Base-by-base conservation (phyloP, 2,797 vertebrate genomes). In the Gallinago nigripennis region DNA sequence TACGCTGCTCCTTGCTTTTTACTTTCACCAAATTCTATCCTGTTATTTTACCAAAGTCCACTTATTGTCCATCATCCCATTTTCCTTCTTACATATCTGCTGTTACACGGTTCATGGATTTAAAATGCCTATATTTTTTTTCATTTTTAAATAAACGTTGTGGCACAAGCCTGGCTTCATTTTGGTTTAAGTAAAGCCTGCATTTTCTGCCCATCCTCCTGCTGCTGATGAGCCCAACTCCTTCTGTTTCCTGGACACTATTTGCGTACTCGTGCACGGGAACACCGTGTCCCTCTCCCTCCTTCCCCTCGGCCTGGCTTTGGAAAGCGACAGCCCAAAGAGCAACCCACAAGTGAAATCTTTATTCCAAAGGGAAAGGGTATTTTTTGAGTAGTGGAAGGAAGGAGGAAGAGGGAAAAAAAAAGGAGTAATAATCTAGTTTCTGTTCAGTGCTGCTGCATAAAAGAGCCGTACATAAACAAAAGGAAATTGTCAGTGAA, bases 241-340 rank as follows among this genome's bases (percentile, higher is more conserved):
- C 9, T 60, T 70, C 46, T 17, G 63, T 46, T 88, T 57, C 24
- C 39, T 56, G 79, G 53, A 41, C 4, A 2, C 9, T 43, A 53
- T 12, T 82, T 57, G 33, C 41, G 21, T 0, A 2, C 27, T 25
- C 23, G 18, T 3, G 17, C 15, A 37, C 3, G 1, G 8, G 19
- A 77, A 82, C 24, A 30, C 20, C 28, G 18, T 31, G 82, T 43
- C 60, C 46, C 51, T 66, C 45, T 21, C 39, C 39, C 25, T 35
- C 21, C 35, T 65, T 8, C 28, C 16, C 24, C 23, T 70, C 23
- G 43, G 24, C 37, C 11, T 5, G 13, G 8, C 6, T 77, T 80
- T 77, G 48, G 45, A 81, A 86, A 82, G 73, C 35, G 35, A 65
- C 35, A 65, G 61, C 8, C 53, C 30, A 13, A 63, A 35, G 7